Base-by-base conservation (phyloP, 2,113 vertebrate genomes). In the Spea bombifrons region DNA sequence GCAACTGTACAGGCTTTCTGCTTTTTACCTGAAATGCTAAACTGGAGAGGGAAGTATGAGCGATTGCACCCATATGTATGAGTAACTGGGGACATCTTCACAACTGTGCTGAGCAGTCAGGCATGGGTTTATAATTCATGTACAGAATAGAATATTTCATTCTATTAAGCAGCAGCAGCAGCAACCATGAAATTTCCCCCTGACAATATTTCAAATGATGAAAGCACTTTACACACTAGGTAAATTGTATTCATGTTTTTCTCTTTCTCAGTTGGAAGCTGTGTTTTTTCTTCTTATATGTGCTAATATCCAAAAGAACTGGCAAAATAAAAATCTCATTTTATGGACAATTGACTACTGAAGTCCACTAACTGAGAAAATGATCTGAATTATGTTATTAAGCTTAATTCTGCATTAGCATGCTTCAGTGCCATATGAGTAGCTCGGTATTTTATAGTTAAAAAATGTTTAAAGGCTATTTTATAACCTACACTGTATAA, bases 131-230 rank as follows among this genome's bases (percentile, higher is more conserved):
- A 78, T 78, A 78, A 71, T 78, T 78, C 68, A 72, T 72, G 76
- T 78, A 66, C 76, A 72, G 76, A 64, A 49, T 65, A 65, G 68
- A 78, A 78, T 78, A 78, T 78, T 78, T 72, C 59, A 78, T 78
- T 78, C 59, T 78, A 72, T 78, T 78, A 78, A 72, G 59, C 48
- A 71, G 57, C 69, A 53, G 57, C 69, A 53, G 69, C 76, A 66
- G 59, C 75, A 77, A 77, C 66, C 75, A 77, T 77, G 75, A 77
- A 77, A 71, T 70, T 71, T 77, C 49, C 53, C 57, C 66, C 12
- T 70, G 75, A 45, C 75, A 77, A 77, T 77, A 77, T 71, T 70
- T 77, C 75, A 77, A 70, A 55, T 61, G 17, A 49, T 61, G 67
- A 71, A 69, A 16, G 47, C 64, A 63, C 52, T 64, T 46, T 71